Base-by-base conservation (phyloP, 2,888 invertebrate species). In the Tetrapedia diversipes region DNA sequence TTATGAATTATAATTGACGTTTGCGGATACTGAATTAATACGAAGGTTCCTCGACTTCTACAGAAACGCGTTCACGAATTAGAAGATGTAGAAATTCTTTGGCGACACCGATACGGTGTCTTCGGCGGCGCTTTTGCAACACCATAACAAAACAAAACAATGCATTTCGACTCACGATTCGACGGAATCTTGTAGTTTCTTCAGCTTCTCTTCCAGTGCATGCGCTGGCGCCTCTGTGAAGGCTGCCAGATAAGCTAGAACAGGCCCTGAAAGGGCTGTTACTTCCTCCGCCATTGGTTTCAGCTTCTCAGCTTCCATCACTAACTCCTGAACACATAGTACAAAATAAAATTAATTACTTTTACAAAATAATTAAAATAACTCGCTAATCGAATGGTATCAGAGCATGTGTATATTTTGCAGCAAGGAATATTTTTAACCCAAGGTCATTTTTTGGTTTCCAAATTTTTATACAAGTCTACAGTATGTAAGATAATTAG, bases 231-330 rank as follows among this genome's bases (percentile, higher is more conserved):
- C 93, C 80, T 95, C 94, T 86, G 95, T 95, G 82, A 95, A 94
- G 86, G 94, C 94, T 88, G 93, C 93, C 88, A 97, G 93, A 89
- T 96, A 95, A 79, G 94, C 93, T 80, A 96, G 92, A 54, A 97
- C 95, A 83, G 95, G 95, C 87, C 94, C 94, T 51, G 95, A 95
- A 90, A 96, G 93, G 70, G 95, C 94, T 81, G 94, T 90, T 45
- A 96, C 93, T 89, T 96, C 96, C 87, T 95, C 95, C 85, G 87
- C 79, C 24, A 84, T 94, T 73, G 95, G 94, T 91, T 94, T 94
- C 81, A 96, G 92, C 86, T 95, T 94, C 88, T 95, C 94, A 79
- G 95, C 95, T 93, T 96, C 96, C 82, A 93, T 93, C 91, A 95
- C 94, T 86, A 96, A 93, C 91, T 96, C 96, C 97, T 97, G 91